Base-by-base conservation (phyloP, 2,113 vertebrate genomes). In the Paracanthobrama guichenoti region DNA sequence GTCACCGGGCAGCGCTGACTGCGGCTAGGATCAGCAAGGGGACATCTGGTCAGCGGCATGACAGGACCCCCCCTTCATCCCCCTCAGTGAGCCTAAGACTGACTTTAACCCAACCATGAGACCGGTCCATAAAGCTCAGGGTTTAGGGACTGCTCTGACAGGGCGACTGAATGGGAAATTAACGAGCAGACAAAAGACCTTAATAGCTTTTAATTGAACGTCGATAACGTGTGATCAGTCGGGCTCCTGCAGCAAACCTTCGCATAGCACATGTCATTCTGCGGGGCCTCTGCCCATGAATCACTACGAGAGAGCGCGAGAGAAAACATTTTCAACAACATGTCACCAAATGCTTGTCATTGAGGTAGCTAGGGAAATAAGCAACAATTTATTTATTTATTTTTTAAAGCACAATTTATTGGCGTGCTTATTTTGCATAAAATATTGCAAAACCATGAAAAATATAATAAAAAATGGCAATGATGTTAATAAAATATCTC, bases 41-140 rank as follows among this genome's bases (percentile, higher is more conserved):
- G 95, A 96, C 97, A 98, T 97, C 97, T 98, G 97, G 97, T 94
- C 93, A 94, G 93, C 96, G 97, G 92, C 91, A 89, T 90, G 85
- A 74, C 86, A 87, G 64, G 62, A 24, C 26, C 11, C 77, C 81
- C 48, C 79, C 86, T 86, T 67, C 81, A 53, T 60, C 57, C 57
- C 60, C 31, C 67, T 76, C 76, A 35, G 57, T 31, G 82, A 75
- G 83, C 57, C 72, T 71, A 64, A 78, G 53, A 80, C 84, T 84
- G 85, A 83, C 88, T 74, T 91, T 87, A 90, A 91, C 91, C 89
- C 86, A 85, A 82, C 84, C 84, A 69, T 86, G 88, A 90, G 86
- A 87, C 89, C 86, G 84, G 86, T 86, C 89, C 84, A 80, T 81
- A 88, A 88, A 88, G 88, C 90, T 76, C 48, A 88, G 91, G 90